Conservation (phyloP, 2,797 vertebrate species). For the Taeniopygia guttata region DNA sequence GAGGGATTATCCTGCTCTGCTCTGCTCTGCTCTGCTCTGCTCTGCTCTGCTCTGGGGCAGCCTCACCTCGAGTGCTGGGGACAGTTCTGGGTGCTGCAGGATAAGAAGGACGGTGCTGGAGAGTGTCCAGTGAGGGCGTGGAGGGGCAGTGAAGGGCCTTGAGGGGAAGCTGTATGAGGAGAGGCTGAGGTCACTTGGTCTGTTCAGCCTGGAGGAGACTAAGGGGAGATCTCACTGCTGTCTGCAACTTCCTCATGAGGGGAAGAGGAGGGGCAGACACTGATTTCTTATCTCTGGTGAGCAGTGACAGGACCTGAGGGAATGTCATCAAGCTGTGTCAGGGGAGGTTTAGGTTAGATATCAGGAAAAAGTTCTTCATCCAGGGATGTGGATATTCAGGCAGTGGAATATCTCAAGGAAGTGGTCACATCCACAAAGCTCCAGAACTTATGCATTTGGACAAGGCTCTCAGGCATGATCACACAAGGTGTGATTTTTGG, state of each 20-base stretch:
- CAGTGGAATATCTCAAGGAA: neutral
- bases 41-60: fast-evolving
- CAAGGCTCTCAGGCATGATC: neutral
- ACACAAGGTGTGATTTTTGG: neutral
- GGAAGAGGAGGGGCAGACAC: neutral
- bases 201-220: neutral
- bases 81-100: neutral
- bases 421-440: neutral
- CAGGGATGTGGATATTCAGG: neutral
- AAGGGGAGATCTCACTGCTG: neutral
- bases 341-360: neutral
- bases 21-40: neutral
- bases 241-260: neutral
- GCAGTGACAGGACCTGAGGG: neutral
- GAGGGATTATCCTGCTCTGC: neutral
- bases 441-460: neutral
- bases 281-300: neutral
- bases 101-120: neutral
- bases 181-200: neutral
- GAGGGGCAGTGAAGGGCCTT: neutral
- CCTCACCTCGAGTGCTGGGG: neutral
- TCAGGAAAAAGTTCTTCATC: neutral
- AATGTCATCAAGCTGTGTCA: neutral
- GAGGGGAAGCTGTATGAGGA: fast-evolving
- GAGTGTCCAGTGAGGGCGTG: neutral